Evolutionary conservation across 2,797 vertebrate genomes (phyloP), one percentile per base, ranked within the genome.

Genomic region (Melanogrammus aeglefinus): DNA sequence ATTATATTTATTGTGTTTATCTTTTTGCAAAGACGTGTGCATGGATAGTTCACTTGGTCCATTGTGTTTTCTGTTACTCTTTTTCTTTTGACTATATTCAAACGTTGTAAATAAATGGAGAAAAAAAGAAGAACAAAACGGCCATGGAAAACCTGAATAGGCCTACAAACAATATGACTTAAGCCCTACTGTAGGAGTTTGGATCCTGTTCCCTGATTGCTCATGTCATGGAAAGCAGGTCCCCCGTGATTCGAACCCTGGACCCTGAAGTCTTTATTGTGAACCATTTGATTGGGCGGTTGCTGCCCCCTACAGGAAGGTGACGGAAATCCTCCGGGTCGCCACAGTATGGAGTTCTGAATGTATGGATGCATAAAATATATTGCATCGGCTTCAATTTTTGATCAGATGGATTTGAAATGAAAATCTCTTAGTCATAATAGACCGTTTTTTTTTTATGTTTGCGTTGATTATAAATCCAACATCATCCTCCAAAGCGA

Each of bases 261-360:
- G 35, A 31, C 16, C 47, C 13, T 66, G 36, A 9, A 63, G n/a
- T 24, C 57, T 29, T 13, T 13, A 9, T 2, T 77, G 38, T 35
- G 27, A 35, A 77, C 57, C 38, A 27, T 78, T 31, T 14, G 31
- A 14, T 77, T 35, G n/a, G 74, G 2, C 77, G 8, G 33, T 14
- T 77, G 78, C 79, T 9, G 82, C 81, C 78, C 82, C 36, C 79
- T 82, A 78, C 78, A 80, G 84, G 79, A 78, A 75, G 33, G 73
- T 73, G 38, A 31, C 69, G 1, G 4, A 24, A 27, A 8, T 39
- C 63, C 39, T 73, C 35, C 77, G 66, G 79, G 73, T 78, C 77
- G 6, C 75, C 70, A 74, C 6, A 16, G 74, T 77, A 78, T 81
- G 13, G 66, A 6, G 35, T 36, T 36, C 35, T 36, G 35, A 7